phyloP scores from a whole-genome alignment of 2,888 invertebrate species.

The Heliconius sara region DNA sequence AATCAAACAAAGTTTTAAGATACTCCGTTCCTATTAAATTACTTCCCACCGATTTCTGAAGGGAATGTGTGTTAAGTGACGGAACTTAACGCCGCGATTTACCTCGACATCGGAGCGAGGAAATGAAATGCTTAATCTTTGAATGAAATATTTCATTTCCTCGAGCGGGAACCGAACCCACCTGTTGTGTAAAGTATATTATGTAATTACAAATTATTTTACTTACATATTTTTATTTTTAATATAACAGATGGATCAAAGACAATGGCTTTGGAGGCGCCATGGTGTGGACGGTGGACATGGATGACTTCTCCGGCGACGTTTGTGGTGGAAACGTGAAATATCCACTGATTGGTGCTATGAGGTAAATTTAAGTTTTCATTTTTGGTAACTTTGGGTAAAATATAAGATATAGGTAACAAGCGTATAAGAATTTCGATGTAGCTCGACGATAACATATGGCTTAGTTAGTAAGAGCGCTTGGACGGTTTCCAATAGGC shows the following conservation, averaged over 20 bases:
- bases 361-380: constrained; percentile 84
- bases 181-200: not conserved
- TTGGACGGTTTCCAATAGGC: too few species aligned
- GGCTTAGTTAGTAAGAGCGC: too few species aligned
- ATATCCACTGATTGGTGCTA: constrained; percentile 95
- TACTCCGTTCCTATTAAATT: too few species aligned
- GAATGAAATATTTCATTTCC: not conserved
- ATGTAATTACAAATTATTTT: too few species aligned
- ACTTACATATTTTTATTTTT: not conserved
- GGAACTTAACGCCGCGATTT: too few species aligned
- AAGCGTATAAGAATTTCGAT: too few species aligned
- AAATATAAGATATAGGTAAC: not conserved
- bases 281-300: constrained; percentile 98
- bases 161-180: not conserved
- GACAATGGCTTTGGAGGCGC: constrained; percentile 94
- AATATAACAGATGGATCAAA: constrained; percentile 88
- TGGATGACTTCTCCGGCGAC: constrained; percentile 95
- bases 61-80: too few species aligned
- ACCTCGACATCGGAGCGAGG: too few species aligned
- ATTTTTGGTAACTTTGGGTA: not conserved
- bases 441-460: too few species aligned
- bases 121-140: too few species aligned
- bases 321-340: constrained; percentile 93
- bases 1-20: too few species aligned
- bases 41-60: too few species aligned